Conservation (phyloP, 1,140 invertebrate species). For the Drosophila lacertosa region DNA sequence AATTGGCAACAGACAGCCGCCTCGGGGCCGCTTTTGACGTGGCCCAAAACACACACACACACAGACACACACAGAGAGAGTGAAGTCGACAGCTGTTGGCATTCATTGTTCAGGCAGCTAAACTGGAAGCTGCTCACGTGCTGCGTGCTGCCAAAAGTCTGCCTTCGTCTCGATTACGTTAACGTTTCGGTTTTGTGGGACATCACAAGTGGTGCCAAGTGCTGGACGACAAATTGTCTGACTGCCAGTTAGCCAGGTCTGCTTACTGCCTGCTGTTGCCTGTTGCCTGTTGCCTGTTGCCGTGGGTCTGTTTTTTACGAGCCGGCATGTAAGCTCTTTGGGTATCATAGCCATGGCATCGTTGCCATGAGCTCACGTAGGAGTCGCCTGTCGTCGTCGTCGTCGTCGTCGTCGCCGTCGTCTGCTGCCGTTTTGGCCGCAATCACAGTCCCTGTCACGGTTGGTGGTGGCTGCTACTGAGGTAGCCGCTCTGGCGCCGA, state of each 20-base stretch:
- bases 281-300: conserved; percentile 48
- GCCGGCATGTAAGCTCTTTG: conserved; percentile 71
- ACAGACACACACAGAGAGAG: conserved; percentile 9
- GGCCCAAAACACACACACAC: conserved; percentile 30
- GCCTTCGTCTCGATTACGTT: conserved; percentile 61
- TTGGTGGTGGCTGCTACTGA: conserved; percentile 69
- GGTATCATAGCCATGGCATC: conserved; percentile 50
- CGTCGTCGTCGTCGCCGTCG: conserved; percentile 21
- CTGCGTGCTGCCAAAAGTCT: conserved; percentile 79
- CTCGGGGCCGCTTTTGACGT: conserved; percentile 37
- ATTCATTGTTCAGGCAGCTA: conserved; percentile 71
- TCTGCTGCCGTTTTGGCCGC: conserved; percentile 32
- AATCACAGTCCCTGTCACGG: conserved; percentile 65
- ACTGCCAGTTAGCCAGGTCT: too few relatives aligned
- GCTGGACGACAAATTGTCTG: conserved; percentile 77
- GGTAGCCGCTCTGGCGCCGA: conserved; percentile 67
- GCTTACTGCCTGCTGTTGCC: conserved; percentile 51
- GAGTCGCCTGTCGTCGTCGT: conserved; percentile 60
- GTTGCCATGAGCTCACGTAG: conserved; percentile 68
- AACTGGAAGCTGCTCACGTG: conserved; percentile 57
- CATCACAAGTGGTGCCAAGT: conserved; percentile 61
- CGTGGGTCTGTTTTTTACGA: conserved; percentile 73
- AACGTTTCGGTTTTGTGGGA: conserved; percentile 74
- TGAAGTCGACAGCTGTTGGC: conserved; percentile 37
- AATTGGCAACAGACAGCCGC: conserved; percentile 29